Base-by-base conservation (phyloP, 2,113 vertebrate genomes). In the Odocoileus virginianus region DNA sequence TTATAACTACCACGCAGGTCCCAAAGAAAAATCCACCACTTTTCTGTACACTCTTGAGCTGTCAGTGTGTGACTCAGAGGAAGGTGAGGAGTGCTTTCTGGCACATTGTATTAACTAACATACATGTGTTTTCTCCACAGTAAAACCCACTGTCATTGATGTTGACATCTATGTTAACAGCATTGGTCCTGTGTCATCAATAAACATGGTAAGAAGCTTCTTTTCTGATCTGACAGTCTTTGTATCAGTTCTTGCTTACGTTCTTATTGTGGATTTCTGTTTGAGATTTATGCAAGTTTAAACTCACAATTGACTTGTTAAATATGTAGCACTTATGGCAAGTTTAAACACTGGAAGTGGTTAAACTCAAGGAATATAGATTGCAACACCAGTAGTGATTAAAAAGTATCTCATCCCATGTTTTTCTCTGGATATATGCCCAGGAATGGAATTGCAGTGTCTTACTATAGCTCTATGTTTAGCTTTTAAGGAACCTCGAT, bases 131-230 rank as follows among this genome's bases (percentile, higher is more conserved):
- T 94, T 98, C 71, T 98, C 95, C 96, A 79, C 99, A 99, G 99
- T 99, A 92, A 99, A 99, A 98, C 99, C 99, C 10, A 99, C 99
- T 1, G 98, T 99, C 67, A 99, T 99, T 78, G 99, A 99, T 57
- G 99, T 99, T 45, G 99, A 99, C 98, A 99, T 99, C 98, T 99
- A 99, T 88, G 99, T 99, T 95, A 99, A 99, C 99, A 99, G 99
- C 99, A 99, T 99, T 54, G 99, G 99, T 54, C 99, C 99, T 0
- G 99, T 99, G 90, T 99, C 99, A 5, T 99, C 99, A 47, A 99
- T 99, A 98, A 99, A 99, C 98, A 99, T 99, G 99, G 99, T 99
- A 98, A 99, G 99, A 89, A 47, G 7, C 15, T 12, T 98, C 84
- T 94, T 89, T 30, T 90, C 52, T 87, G 3, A 54, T 78, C 13